These are phyloP conservation scores for Podarcis cretensis DNA, from an alignment of 2,113 vertebrate genomes.

Conservation along the genomic window DNA sequence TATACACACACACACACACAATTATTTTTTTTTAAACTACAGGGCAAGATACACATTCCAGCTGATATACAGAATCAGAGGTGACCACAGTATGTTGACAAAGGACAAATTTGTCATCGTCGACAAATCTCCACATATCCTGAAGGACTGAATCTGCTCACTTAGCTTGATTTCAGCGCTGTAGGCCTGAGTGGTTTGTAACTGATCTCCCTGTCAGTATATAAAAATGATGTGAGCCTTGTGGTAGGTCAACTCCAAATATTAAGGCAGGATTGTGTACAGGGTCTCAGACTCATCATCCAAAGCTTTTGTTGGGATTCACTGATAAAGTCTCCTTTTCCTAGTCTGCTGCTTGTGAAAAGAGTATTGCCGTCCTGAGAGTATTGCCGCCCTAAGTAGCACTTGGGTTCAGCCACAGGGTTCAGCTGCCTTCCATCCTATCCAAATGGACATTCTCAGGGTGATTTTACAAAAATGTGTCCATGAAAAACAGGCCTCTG, in stretches of 20 bases:
- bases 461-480: background rate
- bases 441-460: background rate
- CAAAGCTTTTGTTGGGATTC: background rate
- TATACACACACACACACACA: too few relatives aligned
- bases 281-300: background rate
- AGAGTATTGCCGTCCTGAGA: too few relatives aligned
- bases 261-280: background rate
- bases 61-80: background rate
- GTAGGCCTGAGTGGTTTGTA: background rate
- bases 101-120: background rate
- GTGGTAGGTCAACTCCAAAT: background rate
- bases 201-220: background rate
- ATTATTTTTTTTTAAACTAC: background rate
- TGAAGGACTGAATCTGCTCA: background rate
- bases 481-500: background rate
- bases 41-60: background rate
- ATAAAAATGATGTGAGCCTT: background rate
- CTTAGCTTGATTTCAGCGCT: background rate
- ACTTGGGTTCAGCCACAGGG: background rate
- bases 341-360: background rate
- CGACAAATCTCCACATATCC: background rate
- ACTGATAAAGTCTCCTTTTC: background rate
- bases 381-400: too few relatives aligned
- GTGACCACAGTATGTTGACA: background rate
- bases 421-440: background rate